phyloP scores from a whole-genome alignment of 2,113 vertebrate genomes.

The Coreoperca whiteheadi region DNA sequence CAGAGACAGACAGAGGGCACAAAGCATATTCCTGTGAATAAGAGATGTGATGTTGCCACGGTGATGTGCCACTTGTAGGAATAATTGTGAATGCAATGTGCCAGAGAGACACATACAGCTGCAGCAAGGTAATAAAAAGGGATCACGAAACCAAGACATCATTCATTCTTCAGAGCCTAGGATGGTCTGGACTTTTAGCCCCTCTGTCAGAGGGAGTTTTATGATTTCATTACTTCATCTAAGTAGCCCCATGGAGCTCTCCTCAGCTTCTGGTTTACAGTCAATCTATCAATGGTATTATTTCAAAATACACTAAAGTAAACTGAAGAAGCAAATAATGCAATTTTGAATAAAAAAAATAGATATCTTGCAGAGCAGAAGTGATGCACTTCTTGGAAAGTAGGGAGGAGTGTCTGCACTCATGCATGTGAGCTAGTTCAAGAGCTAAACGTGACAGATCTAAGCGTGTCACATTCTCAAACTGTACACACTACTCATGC shows the following conservation, averaged over 20 bases:
- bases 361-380: not conserved
- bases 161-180: constrained; percentile 44
- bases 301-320: constrained; percentile 4
- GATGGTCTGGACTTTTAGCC: constrained; percentile 38
- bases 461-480: not conserved
- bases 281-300: constrained; percentile 32
- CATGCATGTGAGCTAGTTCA: not conserved
- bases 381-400: not conserved
- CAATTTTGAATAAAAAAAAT: not conserved
- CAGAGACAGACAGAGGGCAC: constrained; percentile 43
- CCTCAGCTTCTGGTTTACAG: constrained; percentile 11
- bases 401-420: not conserved
- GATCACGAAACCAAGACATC: constrained; percentile 62
- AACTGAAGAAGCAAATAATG: constrained; percentile 1
- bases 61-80: constrained; percentile 70
- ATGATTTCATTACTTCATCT: constrained; percentile 63
- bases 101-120: constrained; percentile 47
- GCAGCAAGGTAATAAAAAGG: constrained; percentile 62
- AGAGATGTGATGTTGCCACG: constrained; percentile 65
- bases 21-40: constrained; percentile 61
- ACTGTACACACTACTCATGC: not conserved
- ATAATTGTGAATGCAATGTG: constrained; percentile 62
- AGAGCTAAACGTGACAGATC: not conserved
- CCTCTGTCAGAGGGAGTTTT: constrained; percentile 54
- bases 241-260: constrained; percentile 38